Conservation (phyloP, 2,797 vertebrate species). For the Psittacula derbiana region DNA sequence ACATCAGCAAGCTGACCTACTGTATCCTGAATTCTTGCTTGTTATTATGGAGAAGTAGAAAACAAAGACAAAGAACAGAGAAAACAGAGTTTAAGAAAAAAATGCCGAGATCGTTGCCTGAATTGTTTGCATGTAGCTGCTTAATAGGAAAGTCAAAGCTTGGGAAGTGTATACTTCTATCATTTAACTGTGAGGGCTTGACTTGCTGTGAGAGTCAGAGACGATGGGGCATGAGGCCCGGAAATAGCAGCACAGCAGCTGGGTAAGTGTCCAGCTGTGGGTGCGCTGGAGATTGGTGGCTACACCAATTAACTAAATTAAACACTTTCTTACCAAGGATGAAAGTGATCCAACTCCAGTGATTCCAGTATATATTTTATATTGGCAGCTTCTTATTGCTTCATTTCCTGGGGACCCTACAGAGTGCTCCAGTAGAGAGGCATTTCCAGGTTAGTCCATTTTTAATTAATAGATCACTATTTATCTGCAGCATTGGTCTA, state of each 20-base stretch:
- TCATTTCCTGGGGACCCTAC: neutral
- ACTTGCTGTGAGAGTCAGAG: neutral
- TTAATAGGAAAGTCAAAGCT: neutral
- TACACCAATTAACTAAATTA: neutral
- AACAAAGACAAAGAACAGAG: neutral
- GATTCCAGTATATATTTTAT: neutral
- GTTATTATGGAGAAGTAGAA: neutral
- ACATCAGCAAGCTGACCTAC: neutral
- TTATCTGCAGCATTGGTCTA: neutral
- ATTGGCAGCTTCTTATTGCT: neutral
- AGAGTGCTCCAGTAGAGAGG: neutral
- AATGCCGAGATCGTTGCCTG: neutral
- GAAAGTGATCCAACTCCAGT: neutral
- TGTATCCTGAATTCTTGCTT: neutral
- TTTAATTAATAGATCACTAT: neutral
- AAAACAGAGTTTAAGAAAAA: neutral
- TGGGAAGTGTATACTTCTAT: neutral
- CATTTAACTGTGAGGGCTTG: neutral
- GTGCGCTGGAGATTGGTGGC: neutral
- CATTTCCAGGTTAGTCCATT: neutral
- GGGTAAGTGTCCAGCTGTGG: neutral
- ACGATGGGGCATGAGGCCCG: neutral
- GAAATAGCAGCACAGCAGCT: neutral
- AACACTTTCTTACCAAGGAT: neutral
- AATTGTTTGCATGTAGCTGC: neutral